A percentile compares a stretch with the other conserved stretches of the same genome.
These are phyloP conservation scores for Myopa tessellatipennis DNA, from an alignment of 2,888 invertebrate species.

Conservation along the genomic window DNA sequence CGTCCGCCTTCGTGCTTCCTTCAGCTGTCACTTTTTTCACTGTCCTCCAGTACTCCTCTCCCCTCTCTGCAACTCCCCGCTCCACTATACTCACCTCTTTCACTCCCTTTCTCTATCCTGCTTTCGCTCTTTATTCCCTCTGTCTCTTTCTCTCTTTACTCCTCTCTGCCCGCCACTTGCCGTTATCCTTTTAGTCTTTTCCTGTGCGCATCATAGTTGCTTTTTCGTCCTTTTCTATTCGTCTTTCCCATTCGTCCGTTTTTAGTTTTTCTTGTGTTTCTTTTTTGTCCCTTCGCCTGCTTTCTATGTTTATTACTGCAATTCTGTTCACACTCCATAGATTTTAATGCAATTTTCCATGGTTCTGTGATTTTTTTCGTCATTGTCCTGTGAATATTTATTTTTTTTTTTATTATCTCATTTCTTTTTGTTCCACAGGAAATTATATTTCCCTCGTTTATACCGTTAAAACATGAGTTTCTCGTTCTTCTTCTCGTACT, in stretches of 20 bases:
- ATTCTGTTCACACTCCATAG: slow-evolving; percentile 45
- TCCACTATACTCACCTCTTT: background rate
- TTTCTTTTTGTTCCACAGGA: slow-evolving; percentile 12
- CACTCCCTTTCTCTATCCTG: too few species aligned
- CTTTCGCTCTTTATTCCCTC: background rate
- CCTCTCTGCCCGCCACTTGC: background rate
- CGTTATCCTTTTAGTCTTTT: background rate
- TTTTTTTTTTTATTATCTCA: slow-evolving; percentile 33
- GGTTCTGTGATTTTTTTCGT: slow-evolving; percentile 45
- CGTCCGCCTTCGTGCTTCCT: slow-evolving; percentile 30
- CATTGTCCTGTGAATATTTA: slow-evolving; percentile 43
- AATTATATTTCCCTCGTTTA: slow-evolving; percentile 29
- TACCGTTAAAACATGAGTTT: slow-evolving; percentile 7
- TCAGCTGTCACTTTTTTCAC: background rate
- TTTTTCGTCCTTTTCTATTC: slow-evolving; percentile 15
- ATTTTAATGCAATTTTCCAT: slow-evolving; percentile 48
- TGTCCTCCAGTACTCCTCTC: background rate
- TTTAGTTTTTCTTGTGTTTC: slow-evolving; percentile 26
- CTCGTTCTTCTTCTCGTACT: background rate
- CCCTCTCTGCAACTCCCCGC: background rate
- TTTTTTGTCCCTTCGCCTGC: slow-evolving; percentile 29
- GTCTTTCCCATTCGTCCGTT: background rate
- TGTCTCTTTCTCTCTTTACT: background rate
- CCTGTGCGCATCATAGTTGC: background rate
- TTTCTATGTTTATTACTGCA: slow-evolving; percentile 36